phyloP scores from a whole-genome alignment of 1,140 invertebrate species.

The Drosophila auraria region DNA sequence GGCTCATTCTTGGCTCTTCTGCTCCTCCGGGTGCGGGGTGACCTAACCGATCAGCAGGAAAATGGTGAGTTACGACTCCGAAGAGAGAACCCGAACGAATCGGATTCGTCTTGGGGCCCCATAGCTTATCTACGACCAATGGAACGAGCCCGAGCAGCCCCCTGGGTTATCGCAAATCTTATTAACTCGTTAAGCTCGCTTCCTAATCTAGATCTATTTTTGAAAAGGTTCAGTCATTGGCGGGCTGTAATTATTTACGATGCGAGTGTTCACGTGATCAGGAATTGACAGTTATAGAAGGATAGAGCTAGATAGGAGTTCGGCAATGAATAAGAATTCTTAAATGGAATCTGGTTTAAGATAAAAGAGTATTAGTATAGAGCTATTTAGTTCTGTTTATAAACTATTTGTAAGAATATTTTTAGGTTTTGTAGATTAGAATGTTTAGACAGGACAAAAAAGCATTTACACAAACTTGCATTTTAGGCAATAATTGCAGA shows the following conservation, averaged over 20 bases:
- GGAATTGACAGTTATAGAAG: not conserved
- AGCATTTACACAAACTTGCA: no score
- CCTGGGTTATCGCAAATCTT: conserved; percentile 9
- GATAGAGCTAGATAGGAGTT: not conserved
- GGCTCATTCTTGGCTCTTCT: conserved; percentile 33
- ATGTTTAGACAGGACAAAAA: no score
- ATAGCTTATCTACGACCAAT: conserved; percentile 16
- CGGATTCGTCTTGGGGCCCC: conserved; percentile 7
- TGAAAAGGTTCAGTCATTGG: conserved; percentile 4
- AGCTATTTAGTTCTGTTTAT: no score
- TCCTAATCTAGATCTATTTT: conserved; percentile 25
- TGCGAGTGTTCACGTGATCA: conserved; percentile 10
- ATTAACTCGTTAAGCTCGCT: not conserved
- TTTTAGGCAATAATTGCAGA: no score
- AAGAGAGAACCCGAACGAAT: conserved; percentile 14
- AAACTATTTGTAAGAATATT: no score
- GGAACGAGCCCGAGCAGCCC: not conserved
- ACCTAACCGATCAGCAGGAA: conserved; percentile 48
- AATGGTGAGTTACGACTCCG: conserved; percentile 41
- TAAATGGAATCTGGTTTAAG: no score
- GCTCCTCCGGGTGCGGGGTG: conserved; percentile 9
- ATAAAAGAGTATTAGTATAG: no score
- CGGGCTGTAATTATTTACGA: not conserved
- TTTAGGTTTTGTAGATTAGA: no score
- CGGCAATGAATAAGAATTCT: no score